Conservation (phyloP, 2,113 vertebrate species). For the Sturnus vulgaris region DNA sequence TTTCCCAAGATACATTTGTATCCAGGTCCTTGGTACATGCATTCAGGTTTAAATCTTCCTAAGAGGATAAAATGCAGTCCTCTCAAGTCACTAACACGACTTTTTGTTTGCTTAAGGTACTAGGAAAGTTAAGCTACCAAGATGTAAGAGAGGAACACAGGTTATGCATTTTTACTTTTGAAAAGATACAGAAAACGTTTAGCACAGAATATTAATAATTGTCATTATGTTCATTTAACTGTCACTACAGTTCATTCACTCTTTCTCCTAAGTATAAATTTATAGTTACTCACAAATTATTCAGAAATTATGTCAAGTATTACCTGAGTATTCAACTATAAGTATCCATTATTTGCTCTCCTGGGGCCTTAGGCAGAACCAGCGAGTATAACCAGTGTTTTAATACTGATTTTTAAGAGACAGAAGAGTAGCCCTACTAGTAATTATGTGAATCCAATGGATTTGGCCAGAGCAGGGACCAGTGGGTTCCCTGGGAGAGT, state of each 20-base stretch:
- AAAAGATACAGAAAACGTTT: not conserved
- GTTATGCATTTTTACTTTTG: not conserved
- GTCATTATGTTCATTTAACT: not conserved
- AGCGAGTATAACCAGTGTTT: not conserved
- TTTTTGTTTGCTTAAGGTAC: slow-evolving; percentile 1
- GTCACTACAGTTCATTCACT: not conserved
- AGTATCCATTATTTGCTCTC: not conserved
- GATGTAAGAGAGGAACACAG: not conserved
- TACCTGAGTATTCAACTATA: not conserved
- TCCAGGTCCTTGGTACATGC: not conserved
- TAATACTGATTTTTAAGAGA: not conserved
- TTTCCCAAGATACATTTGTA: slow-evolving; percentile 17
- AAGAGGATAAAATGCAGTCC: slow-evolving; percentile 2
- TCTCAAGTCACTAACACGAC: not conserved
- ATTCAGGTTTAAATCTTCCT: slow-evolving; percentile 25
- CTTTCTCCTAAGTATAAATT: not conserved
- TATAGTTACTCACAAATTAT: not conserved
- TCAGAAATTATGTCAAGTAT: not conserved
- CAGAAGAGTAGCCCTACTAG: not conserved
- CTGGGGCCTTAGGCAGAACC: not conserved
- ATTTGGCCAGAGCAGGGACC: not conserved
- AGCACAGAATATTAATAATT: not conserved
- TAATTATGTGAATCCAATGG: not conserved
- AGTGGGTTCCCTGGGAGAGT: accelerated
- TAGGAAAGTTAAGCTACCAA: not conserved